These are phyloP conservation scores for Cynocephalus volans DNA, from an alignment of 2,113 vertebrate genomes.

Conservation along the genomic window DNA sequence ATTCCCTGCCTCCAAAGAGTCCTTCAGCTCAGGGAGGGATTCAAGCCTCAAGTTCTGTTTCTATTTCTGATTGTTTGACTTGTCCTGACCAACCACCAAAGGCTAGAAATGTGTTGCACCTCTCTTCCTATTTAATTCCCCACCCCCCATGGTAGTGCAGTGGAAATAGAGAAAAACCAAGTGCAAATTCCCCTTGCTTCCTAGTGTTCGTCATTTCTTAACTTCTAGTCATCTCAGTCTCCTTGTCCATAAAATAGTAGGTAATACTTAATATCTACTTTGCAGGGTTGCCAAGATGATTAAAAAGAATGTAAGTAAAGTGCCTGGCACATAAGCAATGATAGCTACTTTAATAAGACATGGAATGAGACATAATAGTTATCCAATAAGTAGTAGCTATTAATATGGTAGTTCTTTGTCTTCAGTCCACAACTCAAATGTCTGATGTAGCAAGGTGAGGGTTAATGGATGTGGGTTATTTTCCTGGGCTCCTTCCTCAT, in stretches of 20 bases:
- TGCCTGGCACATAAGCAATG: neutral
- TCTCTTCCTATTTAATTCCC: neutral
- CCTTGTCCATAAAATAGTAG: neutral
- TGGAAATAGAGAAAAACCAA: neutral
- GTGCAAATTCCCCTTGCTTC: neutral
- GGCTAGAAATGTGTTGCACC: neutral
- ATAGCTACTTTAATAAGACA: conserved; percentile 59
- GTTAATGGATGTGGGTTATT: neutral
- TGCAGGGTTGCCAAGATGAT: neutral
- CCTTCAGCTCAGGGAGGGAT: neutral
- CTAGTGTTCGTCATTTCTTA: neutral
- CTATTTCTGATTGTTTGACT: neutral
- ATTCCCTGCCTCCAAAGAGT: neutral
- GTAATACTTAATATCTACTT: neutral
- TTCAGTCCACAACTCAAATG: conserved; percentile 21
- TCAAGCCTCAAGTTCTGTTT: conserved; percentile 5
- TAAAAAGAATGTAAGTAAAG: conserved; percentile 24
- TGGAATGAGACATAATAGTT: conserved; percentile 19
- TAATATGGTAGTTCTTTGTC: neutral
- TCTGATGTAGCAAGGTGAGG: neutral
- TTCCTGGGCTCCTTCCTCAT: conserved; percentile 4
- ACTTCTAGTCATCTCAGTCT: conserved; percentile 12
- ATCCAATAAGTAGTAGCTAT: neutral
- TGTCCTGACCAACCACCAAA: neutral
- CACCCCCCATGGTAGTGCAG: too few species aligned